Conservation (phyloP, 2,113 vertebrate genomes). For the Tiliqua scincoides region DNA sequence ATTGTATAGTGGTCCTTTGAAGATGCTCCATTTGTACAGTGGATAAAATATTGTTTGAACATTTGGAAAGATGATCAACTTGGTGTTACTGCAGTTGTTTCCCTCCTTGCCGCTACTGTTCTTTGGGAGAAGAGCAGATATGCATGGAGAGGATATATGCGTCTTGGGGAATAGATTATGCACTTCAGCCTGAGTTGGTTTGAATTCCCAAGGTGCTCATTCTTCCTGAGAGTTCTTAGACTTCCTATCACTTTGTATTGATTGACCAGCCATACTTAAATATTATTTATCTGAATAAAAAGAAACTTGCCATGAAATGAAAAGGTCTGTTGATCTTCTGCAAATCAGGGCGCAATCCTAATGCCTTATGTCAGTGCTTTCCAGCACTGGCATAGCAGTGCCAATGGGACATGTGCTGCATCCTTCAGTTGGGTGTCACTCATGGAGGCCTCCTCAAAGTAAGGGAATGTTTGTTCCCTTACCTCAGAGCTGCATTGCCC, state of each 20-base stretch:
- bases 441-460: too few species aligned
- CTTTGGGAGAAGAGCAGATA: not conserved
- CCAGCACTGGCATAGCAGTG: too few species aligned
- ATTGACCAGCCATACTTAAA: not conserved
- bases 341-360: too few species aligned
- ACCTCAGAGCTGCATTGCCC: too few species aligned
- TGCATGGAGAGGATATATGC: not conserved
- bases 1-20: not conserved
- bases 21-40: not conserved
- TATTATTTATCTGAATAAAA: slow-evolving; percentile 6
- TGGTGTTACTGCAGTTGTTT: not conserved
- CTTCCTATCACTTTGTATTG: not conserved
- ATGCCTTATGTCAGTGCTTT: too few species aligned
- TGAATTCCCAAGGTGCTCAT: not conserved
- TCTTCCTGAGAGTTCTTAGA: not conserved
- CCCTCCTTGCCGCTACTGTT: not conserved
- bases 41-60: not conserved
- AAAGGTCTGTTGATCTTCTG: not conserved
- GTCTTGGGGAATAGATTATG: not conserved
- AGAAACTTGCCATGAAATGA: not conserved
- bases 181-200: not conserved
- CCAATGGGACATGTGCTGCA: too few species aligned
- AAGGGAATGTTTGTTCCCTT: too few species aligned
- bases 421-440: too few species aligned
- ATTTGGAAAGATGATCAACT: not conserved